These are phyloP conservation scores for Piliocolobus tephrosceles DNA, from an alignment of 2,113 vertebrate species.

Conservation along the genomic window DNA sequence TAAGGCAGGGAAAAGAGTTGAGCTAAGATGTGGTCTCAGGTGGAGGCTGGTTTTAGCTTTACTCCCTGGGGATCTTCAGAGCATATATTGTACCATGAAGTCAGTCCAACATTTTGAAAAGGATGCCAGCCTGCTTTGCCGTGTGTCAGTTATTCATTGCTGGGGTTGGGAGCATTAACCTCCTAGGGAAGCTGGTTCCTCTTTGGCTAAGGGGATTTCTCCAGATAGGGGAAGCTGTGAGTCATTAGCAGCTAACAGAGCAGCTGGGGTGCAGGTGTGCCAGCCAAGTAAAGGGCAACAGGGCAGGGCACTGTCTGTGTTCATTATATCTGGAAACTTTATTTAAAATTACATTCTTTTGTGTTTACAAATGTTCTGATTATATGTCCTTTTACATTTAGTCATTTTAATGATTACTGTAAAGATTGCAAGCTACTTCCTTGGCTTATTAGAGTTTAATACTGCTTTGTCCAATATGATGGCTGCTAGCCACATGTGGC, in stretches of 20 bases:
- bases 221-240: not conserved
- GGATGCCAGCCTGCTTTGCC: not conserved
- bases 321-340: not conserved
- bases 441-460: not conserved
- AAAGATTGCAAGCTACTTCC: not conserved
- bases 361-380: not conserved
- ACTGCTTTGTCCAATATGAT: not conserved
- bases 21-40: not conserved
- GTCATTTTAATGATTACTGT: not conserved
- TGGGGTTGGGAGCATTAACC: not conserved
- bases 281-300: not conserved
- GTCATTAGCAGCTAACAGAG: not conserved
- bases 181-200: not conserved
- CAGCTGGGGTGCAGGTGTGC: not conserved
- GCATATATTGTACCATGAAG: not conserved
- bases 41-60: not conserved
- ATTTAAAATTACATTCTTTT: not conserved
- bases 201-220: not conserved
- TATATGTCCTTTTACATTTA: not conserved
- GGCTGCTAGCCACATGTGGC: not conserved
- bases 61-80: not conserved
- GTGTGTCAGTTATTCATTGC: not conserved
- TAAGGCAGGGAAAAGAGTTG: not conserved
- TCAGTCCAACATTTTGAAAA: not conserved
- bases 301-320: not conserved